Evolutionary conservation across 1,140 invertebrate species (phyloP).

Genomic region (Brachionus plicatilis): DNA sequence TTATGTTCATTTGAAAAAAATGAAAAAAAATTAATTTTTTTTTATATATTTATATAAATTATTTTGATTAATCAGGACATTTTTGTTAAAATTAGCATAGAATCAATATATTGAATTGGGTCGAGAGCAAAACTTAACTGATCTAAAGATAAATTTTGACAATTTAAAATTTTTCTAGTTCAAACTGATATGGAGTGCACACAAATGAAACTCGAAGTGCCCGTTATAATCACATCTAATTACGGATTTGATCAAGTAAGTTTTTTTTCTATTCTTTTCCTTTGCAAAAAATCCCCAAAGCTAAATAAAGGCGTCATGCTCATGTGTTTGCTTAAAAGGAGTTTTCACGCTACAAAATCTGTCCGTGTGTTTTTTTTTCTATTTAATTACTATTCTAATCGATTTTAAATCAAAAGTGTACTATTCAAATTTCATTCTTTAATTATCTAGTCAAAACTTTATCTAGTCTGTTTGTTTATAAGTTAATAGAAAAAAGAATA

Average conservation of each 20-base stretch:
- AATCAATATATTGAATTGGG: conserved; percentile 7
- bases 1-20: background rate
- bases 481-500: background rate
- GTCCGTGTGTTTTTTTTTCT: background rate
- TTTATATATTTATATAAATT: background rate
- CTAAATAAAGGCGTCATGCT: background rate
- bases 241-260: conserved; percentile 10
- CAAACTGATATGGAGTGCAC: background rate
- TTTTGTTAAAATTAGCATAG: background rate
- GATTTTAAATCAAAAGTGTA: background rate
- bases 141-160: conserved; percentile 15
- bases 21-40: background rate
- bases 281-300: background rate
- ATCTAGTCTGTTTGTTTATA: background rate
- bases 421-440: background rate
- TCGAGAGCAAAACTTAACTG: background rate
- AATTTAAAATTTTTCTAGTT: conserved; percentile 11
- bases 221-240: background rate
- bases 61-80: background rate
- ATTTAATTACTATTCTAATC: background rate
- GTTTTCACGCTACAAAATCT: background rate
- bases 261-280: background rate
- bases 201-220: background rate
- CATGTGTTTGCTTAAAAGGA: background rate
- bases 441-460: background rate